Evolutionary conservation across 2,113 vertebrate species (phyloP).

Genomic region (Henicopernis longicauda): DNA sequence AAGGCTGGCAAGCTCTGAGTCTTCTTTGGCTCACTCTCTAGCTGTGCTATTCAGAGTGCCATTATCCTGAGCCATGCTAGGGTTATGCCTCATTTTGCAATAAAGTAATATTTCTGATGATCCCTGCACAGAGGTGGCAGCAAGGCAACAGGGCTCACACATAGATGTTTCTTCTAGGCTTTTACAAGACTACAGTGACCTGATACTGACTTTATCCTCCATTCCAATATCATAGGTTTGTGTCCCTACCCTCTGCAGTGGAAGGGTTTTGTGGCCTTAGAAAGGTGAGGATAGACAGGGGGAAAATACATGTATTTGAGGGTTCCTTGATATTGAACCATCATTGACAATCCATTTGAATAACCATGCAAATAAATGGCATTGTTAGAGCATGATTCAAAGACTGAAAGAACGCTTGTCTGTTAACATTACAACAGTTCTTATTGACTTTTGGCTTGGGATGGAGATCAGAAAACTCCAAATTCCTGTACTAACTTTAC

Average conservation of each 20-base stretch:
- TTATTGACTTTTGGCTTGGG: neutral
- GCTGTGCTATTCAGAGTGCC: neutral
- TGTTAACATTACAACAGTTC: neutral
- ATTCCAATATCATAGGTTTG: neutral
- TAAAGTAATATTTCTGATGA: neutral
- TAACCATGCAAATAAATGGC: neutral
- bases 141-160: neutral
- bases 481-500: neutral
- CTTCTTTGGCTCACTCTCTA: neutral
- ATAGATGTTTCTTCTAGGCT: neutral
- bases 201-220: too few relatives aligned
- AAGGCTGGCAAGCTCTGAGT: neutral
- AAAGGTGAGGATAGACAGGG: neutral
- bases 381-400: neutral
- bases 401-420: neutral
- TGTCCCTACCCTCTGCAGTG: neutral
- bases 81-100: neutral
- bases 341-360: neutral
- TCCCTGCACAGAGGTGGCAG: neutral
- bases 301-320: neutral
- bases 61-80: neutral
- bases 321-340: neutral
- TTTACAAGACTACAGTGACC: neutral
- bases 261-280: neutral
- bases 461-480: neutral